Base-by-base conservation (phyloP, 1,140 invertebrate species). In the Colletes latitarsis region DNA sequence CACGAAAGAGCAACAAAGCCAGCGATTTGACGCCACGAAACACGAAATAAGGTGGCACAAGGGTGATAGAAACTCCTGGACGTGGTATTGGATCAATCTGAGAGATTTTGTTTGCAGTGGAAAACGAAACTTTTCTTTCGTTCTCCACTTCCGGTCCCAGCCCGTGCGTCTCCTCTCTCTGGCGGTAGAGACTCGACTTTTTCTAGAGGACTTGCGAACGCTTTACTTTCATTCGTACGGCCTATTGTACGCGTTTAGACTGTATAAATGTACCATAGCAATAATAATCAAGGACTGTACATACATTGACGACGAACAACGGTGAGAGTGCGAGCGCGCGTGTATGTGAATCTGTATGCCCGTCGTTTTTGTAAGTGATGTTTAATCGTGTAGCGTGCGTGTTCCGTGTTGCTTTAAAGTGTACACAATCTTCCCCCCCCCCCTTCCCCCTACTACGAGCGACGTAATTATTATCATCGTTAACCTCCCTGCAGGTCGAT, bases 191-290 rank as follows among this genome's bases (percentile, higher is more conserved):
- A 67, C 43, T 67, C 64, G 64, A 67, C 17, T 49, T 49, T 67
- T 67, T 49, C 41, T 67, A 66, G 64, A 67, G 17, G n/a, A 67
- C 43, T 83, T 75, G 82, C 77, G 64, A 84, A 81, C 82, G 81
- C 81, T 76, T 76, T 74, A 76, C 49, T 66, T 80, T 79, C 49
- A 57, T 71, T 81, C 72, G 52, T 77, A 72, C 60, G 77, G 60
- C 55, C 73, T 80, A 57, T 60, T 57, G 53, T 74, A 84, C 71
- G 62, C 66, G 72, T 71, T 68, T 64, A 84, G 57, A 60, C 73
- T 85, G 41, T 81, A 74, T 84, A 90, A 89, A 88, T 86, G 89
- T 89, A 89, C 78, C 78, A 90, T 87, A 89, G 82, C 84, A 87
- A 89, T 88, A 87, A 86, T 74, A 75, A 76, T 74, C 67, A 53